Evolutionary conservation across 30 jellyfish, hydroid and myxozoan genomes (phyloP), one percentile per base, ranked within the genome.

Genomic region (Aurelia coerulea): DNA sequence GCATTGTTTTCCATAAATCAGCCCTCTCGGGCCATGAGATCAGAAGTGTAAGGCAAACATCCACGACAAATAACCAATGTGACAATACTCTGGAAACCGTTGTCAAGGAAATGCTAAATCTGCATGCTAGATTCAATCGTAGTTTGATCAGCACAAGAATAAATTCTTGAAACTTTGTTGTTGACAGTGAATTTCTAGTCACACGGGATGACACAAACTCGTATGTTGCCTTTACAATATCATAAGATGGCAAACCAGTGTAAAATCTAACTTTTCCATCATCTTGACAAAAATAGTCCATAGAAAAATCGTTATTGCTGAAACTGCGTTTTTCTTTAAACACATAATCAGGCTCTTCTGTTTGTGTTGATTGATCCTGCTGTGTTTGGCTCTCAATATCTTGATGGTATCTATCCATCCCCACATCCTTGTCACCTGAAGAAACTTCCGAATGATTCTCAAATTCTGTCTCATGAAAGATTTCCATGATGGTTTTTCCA

Each of bases 1-100:
- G 88, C 92, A 68, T 82, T 12, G 92, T 82, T n/a, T 33, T 49
- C 85, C 92, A 71, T 58, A 79, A 63, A 32, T 34, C 52, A 11
- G 33, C 82, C 23, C 82, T 34, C 10, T 39, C 49, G 5, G 82
- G 82, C 82, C 82, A 72, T 42, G 49, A 19, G 5, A 72, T 72
- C 18, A 42, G n/a, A 13, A 74, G 82, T 12, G 5, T 72, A n/a
- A 72, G 41, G 18, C 69, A 23, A 11, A 32, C 16, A 19, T 72
- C 82, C 69, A 77, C 6, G 53, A 77, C 79, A 60, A 54, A 19
- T 15, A 77, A 14, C 88, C 88, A 77, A 31, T 58, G 62, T 31
- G 62, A 54, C 5, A 77, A 54, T 5, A 77, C 53, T 59, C 88
- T 77, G 37, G 88, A 77, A 31, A 72, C 65, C 29, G 68, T 58